Conservation (phyloP, 2,113 vertebrate genomes). For the Damaliscus lunatus region DNA sequence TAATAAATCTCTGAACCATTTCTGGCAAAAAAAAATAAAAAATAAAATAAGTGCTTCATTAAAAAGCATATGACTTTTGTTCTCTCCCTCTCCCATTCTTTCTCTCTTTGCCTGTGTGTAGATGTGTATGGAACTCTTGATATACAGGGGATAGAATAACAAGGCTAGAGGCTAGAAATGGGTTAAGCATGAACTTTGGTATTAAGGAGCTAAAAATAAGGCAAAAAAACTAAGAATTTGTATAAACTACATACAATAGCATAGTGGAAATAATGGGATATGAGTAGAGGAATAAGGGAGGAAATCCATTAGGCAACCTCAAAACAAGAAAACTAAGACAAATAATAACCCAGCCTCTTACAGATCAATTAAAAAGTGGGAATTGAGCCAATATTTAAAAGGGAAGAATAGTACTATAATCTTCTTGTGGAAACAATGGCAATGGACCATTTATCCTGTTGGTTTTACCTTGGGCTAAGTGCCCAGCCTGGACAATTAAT, state of each 20-base stretch:
- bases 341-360: constrained; percentile 67
- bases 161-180: neutral
- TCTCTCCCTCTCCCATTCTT: neutral
- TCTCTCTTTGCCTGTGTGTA: neutral
- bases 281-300: constrained; percentile 31
- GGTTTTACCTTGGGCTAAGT: constrained; percentile 75
- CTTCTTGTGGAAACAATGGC: constrained; percentile 76
- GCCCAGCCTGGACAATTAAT: constrained; percentile 80
- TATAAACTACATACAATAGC: neutral
- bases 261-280: neutral
- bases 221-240: neutral
- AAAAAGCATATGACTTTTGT: neutral
- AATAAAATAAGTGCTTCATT: neutral
- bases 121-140: neutral
- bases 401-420: constrained; percentile 72
- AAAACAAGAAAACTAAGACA: constrained; percentile 68
- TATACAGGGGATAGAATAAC: neutral
- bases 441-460: constrained; percentile 74
- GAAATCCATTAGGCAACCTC: constrained; percentile 40
- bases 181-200: neutral
- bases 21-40: neutral
- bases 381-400: constrained; percentile 70
- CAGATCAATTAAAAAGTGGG: constrained; percentile 74
- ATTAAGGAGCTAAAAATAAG: neutral
- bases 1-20: neutral